phyloP scores from a whole-genome alignment of 2,113 vertebrate species.

The rabbit (Oryctolagus cuniculus) region DNA sequence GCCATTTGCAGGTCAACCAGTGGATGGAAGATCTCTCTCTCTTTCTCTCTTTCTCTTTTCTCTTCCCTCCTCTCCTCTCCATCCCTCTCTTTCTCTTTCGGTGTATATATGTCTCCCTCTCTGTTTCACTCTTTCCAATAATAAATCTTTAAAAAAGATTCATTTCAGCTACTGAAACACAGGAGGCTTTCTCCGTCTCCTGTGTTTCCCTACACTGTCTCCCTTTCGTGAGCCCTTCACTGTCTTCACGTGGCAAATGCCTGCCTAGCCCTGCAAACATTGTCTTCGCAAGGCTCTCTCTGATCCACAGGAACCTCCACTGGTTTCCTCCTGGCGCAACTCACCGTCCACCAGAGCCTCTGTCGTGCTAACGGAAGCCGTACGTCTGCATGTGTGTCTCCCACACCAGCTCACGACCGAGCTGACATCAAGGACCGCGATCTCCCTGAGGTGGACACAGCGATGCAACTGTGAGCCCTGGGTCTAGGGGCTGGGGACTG shows the following conservation, averaged over 20 bases:
- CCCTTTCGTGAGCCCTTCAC: not conserved
- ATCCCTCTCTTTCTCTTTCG: too few relatives aligned
- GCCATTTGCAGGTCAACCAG: too few relatives aligned
- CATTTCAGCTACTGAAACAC: not conserved
- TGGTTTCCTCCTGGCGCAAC: not conserved
- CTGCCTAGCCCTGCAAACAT: not conserved
- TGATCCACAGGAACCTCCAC: not conserved
- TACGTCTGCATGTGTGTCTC: not conserved
- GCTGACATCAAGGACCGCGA: not conserved
- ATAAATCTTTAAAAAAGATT: not conserved
- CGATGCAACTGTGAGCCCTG: not conserved
- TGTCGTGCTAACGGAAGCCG: not conserved
- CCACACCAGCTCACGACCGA: not conserved
- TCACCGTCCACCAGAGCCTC: not conserved
- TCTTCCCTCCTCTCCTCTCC: too few relatives aligned
- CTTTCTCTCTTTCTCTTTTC: too few relatives aligned
- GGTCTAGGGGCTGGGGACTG: not conserved
- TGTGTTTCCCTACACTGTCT: not conserved
- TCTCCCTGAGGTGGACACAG: not conserved
- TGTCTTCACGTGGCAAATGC: not conserved
- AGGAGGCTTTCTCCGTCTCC: not conserved
- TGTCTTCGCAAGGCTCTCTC: not conserved
- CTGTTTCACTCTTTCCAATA: too few relatives aligned
- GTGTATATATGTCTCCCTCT: too few relatives aligned
- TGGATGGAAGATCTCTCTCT: too few relatives aligned